Base-by-base conservation (phyloP, 2,797 vertebrate genomes). In the Acridotheres tristis region DNA sequence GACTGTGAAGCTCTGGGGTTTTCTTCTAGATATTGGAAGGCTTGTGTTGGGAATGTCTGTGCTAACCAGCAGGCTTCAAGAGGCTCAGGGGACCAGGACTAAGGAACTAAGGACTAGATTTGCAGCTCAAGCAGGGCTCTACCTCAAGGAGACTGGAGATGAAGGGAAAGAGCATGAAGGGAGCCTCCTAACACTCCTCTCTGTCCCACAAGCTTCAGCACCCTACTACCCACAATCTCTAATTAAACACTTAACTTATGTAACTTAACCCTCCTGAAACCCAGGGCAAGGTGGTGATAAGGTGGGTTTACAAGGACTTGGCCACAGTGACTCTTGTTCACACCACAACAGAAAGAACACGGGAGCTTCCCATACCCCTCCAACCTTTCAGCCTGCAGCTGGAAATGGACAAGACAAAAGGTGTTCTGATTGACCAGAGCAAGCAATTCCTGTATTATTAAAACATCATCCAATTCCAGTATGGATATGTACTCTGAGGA, bases 221-320 rank as follows among this genome's bases (percentile, higher is more conserved):
- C 34, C 29, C 34, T 30, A 59, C 13, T 43, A 67, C 48, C 54
- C 38, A 58, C 47, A 25, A 10, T 15, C n/a, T 65, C 73, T 16
- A 73, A 71, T 21, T 32, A 57, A 74, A 88, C 55, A 93, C 1
- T n/a, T n/a, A n/a, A n/a, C n/a, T n/a, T n/a, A 16, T 0, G 0
- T 13, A 67, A 26, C 57, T 26, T 10, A 73, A 65, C 13, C n/a
- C 72, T 78, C 55, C 58, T 26, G 30, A 90, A 91, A 65, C 42
- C 15, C n/a, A 57, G 21, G 20, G 34, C 20, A 55, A 79, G 36
- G 42, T n/a, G 21, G 42, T 16, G 58, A 20, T 25, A 82, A 69
- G 9, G 27, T n/a, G 38, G 13, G 55, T 86, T 86, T 72, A 61
- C 16, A 43, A 29, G 30, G 34, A 81, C 58, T 58, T 69, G 43